Evolutionary conservation across 2,888 invertebrate species (phyloP), one percentile per base, ranked within the genome.

Genomic region (Limenitis camilla): DNA sequence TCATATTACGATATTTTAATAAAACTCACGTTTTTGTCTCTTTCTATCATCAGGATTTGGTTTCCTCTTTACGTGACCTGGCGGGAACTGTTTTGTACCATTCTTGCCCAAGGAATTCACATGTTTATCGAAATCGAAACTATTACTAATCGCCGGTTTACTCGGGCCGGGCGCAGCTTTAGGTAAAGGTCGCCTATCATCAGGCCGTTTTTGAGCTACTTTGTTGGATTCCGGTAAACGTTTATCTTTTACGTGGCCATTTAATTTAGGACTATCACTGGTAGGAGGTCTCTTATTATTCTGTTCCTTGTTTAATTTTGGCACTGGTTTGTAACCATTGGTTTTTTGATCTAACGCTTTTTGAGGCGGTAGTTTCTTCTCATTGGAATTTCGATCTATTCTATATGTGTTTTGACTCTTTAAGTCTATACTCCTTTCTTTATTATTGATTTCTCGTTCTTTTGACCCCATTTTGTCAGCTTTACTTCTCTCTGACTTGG

Each of bases 381-480:
- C 84, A 63, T 78, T 77, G 1, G 71, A 74, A 53, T 83, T 85
- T 59, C 80, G 84, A 59, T 86, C 87, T 86, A 89, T 87, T 70
- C 88, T 79, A 60, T 81, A 82, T n/a, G 83, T 82, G 52, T 83
- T 86, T 62, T 86, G 83, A 62, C 74, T 81, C 65, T 87, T 82
- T 61, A 85, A 72, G 64, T 87, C 87, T 74, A 87, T 85, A 59
- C 66, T 81, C 60, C 79, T n/a, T n/a, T n/a, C n/a, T n/a, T n/a
- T n/a, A n/a, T n/a, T 82, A 59, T 82, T 84, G 19, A 64, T 49
- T 44, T 71, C 76, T 55, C 62, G 64, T 49, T 66, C 69, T 27
- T 52, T 46, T 6, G 58, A 57, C 51, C 56, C 70, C 51, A 68
- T 55, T 66, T 78, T 81, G 39, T 69, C 76, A 45, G 71, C 70